Evolutionary conservation across 1,140 invertebrate species (phyloP).

Genomic region (Ostrea denselamellosa): DNA sequence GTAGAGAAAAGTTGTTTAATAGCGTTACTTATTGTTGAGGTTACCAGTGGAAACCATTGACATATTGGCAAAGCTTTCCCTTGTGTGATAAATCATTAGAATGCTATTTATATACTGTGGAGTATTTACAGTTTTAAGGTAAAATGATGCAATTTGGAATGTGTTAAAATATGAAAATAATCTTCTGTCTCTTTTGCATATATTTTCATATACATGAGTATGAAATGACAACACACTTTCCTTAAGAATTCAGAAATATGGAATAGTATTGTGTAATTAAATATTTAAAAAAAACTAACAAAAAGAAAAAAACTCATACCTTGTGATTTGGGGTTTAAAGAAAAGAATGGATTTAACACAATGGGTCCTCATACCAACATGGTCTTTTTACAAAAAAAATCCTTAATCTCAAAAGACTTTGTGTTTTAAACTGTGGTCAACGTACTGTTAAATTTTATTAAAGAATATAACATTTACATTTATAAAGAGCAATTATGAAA

Average conservation of each 20-base stretch:
- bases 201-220: conserved; percentile 23
- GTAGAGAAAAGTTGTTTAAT: conserved; percentile 21
- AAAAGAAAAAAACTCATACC: not conserved
- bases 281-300: not conserved
- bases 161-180: not conserved
- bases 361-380: conserved; percentile 1
- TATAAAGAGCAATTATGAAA: conserved; percentile 27
- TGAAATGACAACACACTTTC: not conserved
- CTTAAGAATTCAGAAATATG: not conserved
- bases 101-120: not conserved
- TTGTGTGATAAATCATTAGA: conserved; percentile 19
- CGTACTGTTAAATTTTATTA: conserved; percentile 24
- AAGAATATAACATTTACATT: conserved; percentile 34
- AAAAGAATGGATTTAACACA: conserved; percentile 16
- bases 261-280: not conserved
- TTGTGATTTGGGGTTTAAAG: conserved; percentile 12
- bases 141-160: not conserved
- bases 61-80: conserved; percentile 41
- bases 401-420: conserved; percentile 29
- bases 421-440: conserved; percentile 37
- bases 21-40: conserved; percentile 52
- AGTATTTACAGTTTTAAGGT: not conserved
- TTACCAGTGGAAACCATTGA: conserved; percentile 55
- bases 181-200: not conserved
- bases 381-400: conserved; percentile 28